A percentile compares a stretch with the other conserved stretches of the same genome.
These are phyloP conservation scores for Kryptopterus vitreolus DNA, from an alignment of 2,797 vertebrate genomes.

Conservation along the genomic window DNA sequence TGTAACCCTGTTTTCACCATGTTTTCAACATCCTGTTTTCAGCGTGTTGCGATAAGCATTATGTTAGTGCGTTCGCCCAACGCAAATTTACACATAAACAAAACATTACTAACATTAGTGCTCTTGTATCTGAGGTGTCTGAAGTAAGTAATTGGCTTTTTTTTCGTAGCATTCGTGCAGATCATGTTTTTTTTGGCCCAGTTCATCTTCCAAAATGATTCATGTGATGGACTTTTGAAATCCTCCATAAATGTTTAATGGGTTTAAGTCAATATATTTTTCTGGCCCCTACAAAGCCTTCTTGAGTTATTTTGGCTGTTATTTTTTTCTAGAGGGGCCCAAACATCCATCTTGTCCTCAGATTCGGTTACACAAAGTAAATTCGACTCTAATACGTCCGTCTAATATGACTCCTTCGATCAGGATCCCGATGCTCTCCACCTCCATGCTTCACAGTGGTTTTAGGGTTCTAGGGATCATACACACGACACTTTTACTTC, in stretches of 20 bases:
- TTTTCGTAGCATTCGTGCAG: no score
- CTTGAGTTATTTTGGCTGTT: background rate
- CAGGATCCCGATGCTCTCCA: background rate
- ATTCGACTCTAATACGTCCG: background rate
- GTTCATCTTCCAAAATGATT: background rate
- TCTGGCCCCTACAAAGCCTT: background rate
- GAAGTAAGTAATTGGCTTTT: background rate
- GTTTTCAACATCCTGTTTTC: background rate
- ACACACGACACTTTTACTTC: background rate
- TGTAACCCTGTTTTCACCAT: background rate
- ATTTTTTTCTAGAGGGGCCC: background rate
- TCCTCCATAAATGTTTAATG: slow-evolving; percentile 3
- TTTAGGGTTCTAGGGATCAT: background rate
- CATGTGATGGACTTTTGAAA: background rate
- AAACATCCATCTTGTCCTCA: background rate
- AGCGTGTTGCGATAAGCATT: background rate
- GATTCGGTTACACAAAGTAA: background rate
- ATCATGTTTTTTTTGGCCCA: no score
- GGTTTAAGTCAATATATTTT: background rate
- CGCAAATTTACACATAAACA: background rate
- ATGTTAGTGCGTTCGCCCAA: no score
- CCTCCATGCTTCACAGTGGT: background rate
- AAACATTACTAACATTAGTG: background rate
- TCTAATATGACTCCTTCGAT: background rate
- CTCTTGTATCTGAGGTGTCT: background rate